phyloP scores from a whole-genome alignment of 2,888 invertebrate genomes.

The Stenodema calcarata region DNA sequence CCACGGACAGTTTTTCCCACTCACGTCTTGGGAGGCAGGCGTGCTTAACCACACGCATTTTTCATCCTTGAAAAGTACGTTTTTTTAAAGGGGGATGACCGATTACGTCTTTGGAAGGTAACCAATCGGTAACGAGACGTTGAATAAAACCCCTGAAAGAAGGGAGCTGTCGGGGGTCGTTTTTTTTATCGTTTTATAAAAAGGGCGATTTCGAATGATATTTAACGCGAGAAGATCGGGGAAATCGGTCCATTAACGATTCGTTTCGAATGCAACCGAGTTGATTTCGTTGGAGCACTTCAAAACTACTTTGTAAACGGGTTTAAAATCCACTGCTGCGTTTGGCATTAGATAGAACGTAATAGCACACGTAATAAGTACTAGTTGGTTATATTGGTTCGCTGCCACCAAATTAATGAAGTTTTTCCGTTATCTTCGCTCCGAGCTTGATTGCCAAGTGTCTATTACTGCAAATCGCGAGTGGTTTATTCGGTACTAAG shows the following conservation, averaged over 20 bases:
- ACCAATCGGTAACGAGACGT: not conserved
- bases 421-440: too few relatives aligned
- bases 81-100: not conserved
- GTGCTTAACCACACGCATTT: not conserved
- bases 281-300: not conserved
- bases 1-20: not conserved
- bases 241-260: not conserved
- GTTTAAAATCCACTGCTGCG: not conserved
- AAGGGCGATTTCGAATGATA: not conserved
- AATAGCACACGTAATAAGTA: too few relatives aligned
- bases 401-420: too few relatives aligned
- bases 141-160: not conserved
- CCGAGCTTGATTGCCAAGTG: too few relatives aligned
- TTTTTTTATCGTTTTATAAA: not conserved
- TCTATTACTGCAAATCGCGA: too few relatives aligned
- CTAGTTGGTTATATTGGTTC: too few relatives aligned
- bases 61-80: not conserved
- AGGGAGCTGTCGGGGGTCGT: not conserved
- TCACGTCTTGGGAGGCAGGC: not conserved
- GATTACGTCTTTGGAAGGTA: not conserved
- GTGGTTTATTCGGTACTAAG: too few relatives aligned
- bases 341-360: not conserved
- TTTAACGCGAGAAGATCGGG: not conserved
- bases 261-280: not conserved
- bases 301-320: not conserved